phyloP scores from a whole-genome alignment of 2,888 invertebrate species.

The Xestia xanthographa region DNA sequence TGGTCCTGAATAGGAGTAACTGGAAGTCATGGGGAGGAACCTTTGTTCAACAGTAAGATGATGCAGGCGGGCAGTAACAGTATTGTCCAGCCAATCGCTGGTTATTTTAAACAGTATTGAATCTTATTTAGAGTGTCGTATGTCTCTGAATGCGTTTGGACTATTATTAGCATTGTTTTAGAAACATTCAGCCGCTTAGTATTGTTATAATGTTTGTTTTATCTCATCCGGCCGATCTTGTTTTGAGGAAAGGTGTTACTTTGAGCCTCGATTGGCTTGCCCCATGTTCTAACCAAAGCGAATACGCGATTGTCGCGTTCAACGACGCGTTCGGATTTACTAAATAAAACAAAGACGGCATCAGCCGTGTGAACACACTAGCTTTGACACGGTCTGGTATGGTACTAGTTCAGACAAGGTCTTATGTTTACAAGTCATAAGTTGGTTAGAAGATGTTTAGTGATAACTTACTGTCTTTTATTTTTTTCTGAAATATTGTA shows the following conservation, averaged over 20 bases:
- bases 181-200: constrained; percentile 43
- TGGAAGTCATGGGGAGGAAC: not conserved
- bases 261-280: not conserved
- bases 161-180: constrained; percentile 44
- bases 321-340: not conserved
- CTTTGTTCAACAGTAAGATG: not conserved
- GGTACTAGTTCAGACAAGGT: not conserved
- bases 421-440: not conserved
- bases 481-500: not conserved
- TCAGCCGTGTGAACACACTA: not conserved
- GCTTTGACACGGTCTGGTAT: no score
- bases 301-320: not conserved
- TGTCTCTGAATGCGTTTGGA: constrained; percentile 38
- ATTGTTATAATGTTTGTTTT: constrained; percentile 41
- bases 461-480: not conserved
- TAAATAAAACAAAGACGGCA: not conserved
- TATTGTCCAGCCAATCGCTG: not conserved
- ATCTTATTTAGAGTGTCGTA: constrained; percentile 19
- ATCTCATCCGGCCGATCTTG: constrained; percentile 19
- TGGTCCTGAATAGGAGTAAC: not conserved
- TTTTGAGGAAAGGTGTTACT: constrained; percentile 19
- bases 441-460: not conserved
- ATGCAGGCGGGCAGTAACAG: not conserved
- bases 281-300: not conserved
- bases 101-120: constrained; percentile 24